phyloP scores from a whole-genome alignment of 2,797 vertebrate species.

The Corythornis leucogaster region DNA sequence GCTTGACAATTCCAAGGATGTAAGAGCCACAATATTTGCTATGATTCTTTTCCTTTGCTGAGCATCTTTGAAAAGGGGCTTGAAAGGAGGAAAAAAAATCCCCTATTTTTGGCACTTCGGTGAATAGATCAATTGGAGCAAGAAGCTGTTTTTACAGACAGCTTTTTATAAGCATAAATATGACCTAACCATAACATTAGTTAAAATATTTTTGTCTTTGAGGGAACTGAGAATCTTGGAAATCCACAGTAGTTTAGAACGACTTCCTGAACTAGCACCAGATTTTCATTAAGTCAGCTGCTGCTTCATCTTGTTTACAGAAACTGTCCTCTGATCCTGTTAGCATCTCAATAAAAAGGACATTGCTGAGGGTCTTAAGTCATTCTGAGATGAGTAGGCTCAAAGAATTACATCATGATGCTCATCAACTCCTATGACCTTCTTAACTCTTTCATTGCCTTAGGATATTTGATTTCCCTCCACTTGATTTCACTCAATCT shows the following conservation, averaged over 20 bases:
- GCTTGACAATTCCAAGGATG: background rate
- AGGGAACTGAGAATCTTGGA: background rate
- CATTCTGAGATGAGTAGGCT: background rate
- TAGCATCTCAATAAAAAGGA: constrained; percentile 11
- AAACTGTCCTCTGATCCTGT: background rate
- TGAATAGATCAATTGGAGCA: background rate
- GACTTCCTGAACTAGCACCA: background rate
- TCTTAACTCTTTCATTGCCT: constrained; percentile 40
- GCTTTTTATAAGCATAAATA: background rate
- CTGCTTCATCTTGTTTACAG: constrained; percentile 3
- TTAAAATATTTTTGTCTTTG: background rate
- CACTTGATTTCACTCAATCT: no score
- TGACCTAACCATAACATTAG: background rate
- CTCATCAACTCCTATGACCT: background rate
- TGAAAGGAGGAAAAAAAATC: background rate
- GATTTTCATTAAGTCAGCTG: constrained; percentile 13
- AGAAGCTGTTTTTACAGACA: background rate
- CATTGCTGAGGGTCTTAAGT: constrained; percentile 9
- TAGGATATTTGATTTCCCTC: constrained; percentile 7
- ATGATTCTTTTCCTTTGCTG: background rate
- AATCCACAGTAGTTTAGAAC: background rate
- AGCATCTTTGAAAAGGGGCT: background rate
- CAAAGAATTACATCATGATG: background rate
- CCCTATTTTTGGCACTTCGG: background rate
- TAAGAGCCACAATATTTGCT: background rate